phyloP scores from a whole-genome alignment of 1,140 invertebrate species.

The Lysiphlebus fabarum region DNA sequence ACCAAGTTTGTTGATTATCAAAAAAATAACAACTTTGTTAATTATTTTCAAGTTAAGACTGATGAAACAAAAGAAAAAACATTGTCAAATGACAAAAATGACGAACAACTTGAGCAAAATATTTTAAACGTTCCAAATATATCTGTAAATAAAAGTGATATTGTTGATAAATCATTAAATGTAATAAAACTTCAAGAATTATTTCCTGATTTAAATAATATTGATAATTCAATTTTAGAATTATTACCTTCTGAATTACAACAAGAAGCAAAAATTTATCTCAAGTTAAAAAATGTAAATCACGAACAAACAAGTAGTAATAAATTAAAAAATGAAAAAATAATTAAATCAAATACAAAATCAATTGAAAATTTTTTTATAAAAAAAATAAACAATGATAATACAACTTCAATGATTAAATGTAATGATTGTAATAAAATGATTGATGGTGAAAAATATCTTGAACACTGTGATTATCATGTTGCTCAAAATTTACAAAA shows the following conservation, averaged over 20 bases:
- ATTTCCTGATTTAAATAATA: conserved; percentile 52
- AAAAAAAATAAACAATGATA: conserved; percentile 26
- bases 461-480: conserved; percentile 70
- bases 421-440: conserved; percentile 64
- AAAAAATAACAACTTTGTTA: conserved; percentile 59
- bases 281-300: conserved; percentile 31
- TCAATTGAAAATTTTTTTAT: conserved; percentile 42
- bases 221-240: conserved; percentile 45
- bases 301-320: too few species aligned
- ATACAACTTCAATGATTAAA: conserved; percentile 41
- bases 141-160: conserved; percentile 22
- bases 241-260: conserved; percentile 47
- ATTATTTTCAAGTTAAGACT: conserved; percentile 57
- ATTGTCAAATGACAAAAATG: not conserved
- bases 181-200: conserved; percentile 44
- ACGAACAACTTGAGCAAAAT: not conserved
- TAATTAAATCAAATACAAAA: too few species aligned
- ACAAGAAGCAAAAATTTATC: conserved; percentile 39
- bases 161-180: conserved; percentile 28
- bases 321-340: too few species aligned
- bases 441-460: conserved; percentile 58
- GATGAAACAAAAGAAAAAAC: conserved; percentile 1
- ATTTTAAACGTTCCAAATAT: not conserved
- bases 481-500: conserved; percentile 65
- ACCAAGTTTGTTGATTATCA: conserved; percentile 72